Percentiles rank a stretch among this genome's conserved stretches.
These are phyloP conservation scores for Tiliacea aurago DNA, from an alignment of 2,888 invertebrate genomes.

Conservation along the genomic window DNA sequence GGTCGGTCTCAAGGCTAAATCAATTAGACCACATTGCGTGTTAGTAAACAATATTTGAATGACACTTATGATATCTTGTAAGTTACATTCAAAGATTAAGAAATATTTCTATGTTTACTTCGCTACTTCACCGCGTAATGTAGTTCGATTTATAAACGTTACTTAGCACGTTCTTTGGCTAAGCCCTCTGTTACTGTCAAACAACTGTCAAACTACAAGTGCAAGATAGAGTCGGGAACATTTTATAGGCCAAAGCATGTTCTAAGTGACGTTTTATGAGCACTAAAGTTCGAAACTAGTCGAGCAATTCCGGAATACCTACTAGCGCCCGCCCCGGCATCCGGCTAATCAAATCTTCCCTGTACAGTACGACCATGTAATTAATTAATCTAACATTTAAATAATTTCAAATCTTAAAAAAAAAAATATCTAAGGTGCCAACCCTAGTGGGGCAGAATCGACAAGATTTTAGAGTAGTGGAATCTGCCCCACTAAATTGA, in stretches of 20 bases:
- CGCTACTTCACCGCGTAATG: background rate
- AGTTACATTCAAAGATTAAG: background rate
- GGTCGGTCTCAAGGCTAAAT: conserved; percentile 17
- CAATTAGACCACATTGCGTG: background rate
- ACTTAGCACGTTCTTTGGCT: background rate
- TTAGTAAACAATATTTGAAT: conserved; percentile 9
- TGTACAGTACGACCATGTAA: too few relatives aligned
- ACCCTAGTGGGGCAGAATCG: too few relatives aligned
- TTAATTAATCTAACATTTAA: too few relatives aligned
- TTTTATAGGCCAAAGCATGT: background rate
- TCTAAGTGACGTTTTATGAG: background rate
- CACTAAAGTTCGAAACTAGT: background rate
- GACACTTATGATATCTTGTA: background rate
- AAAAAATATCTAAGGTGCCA: too few relatives aligned
- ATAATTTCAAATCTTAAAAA: too few relatives aligned
- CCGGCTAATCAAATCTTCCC: too few relatives aligned
- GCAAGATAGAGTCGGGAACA: background rate
- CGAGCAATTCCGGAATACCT: background rate
- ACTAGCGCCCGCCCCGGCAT: too few relatives aligned
- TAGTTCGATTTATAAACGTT: background rate
- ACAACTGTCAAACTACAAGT: background rate
- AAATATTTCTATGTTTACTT: background rate
- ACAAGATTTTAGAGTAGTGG: too few relatives aligned
- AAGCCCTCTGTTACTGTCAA: background rate
- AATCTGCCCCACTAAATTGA: too few relatives aligned